A percentile compares a stretch with the other conserved stretches of the same genome.
Conservation (phyloP, 1,140 invertebrate species). For the Orius laevigatus region DNA sequence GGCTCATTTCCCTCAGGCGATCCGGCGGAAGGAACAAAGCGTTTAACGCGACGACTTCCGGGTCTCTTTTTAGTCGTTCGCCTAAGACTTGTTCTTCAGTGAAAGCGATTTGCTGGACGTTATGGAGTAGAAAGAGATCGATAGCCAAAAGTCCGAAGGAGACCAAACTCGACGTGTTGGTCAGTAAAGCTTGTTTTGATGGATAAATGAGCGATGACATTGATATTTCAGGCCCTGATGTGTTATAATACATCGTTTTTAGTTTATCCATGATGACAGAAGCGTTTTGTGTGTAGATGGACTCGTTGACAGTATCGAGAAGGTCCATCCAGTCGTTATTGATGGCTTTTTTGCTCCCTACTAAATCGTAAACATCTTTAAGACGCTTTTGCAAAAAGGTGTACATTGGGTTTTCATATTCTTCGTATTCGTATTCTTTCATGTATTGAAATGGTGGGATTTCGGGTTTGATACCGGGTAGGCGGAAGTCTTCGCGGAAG, state of each 20-base stretch:
- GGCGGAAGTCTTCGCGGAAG: constrained; percentile 5
- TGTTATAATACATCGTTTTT: constrained; percentile 32
- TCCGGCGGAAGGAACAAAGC: constrained; percentile 34
- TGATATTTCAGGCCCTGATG: constrained; percentile 17
- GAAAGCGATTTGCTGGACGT: constrained; percentile 38
- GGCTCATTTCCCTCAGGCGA: constrained; percentile 21
- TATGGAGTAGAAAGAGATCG: constrained; percentile 39
- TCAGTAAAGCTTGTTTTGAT: constrained; percentile 4
- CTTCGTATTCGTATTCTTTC: constrained; percentile 7
- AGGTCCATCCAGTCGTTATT: constrained; percentile 21
- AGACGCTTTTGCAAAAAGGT: constrained; percentile 27
- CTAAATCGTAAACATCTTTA: constrained; percentile 33
- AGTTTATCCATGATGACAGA: constrained; percentile 30
- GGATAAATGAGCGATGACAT: constrained; percentile 26
- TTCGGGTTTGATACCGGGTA: constrained; percentile 1
- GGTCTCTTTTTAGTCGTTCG: constrained; percentile 32
- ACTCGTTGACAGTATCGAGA: constrained; percentile 27
- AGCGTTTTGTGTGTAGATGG: constrained; percentile 30
- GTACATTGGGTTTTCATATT: constrained; percentile 16
- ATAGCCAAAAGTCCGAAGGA: constrained; percentile 39
- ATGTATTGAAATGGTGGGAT: constrained; percentile 11
- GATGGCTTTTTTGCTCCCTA: constrained; percentile 22
- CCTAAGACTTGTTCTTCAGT: constrained; percentile 29
- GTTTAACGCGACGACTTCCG: constrained; percentile 34
- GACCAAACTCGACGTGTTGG: constrained; percentile 27